Evolutionary conservation across 1,140 invertebrate species (phyloP).

Genomic region (Diorhabda carinulata): DNA sequence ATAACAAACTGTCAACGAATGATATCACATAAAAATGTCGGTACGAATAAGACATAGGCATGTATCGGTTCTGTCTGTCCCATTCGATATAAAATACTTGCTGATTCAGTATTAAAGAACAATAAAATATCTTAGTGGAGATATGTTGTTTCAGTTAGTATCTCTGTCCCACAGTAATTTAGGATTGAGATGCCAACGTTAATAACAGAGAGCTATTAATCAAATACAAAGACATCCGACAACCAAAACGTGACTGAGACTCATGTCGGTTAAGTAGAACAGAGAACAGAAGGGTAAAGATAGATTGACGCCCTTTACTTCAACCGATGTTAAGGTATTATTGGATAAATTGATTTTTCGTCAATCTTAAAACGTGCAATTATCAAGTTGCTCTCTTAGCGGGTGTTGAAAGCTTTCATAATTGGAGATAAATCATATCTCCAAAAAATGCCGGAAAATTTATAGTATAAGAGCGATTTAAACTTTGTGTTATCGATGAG

Average conservation of each 20-base stretch:
- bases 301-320: constrained; percentile 31
- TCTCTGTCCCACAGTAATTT: constrained; percentile 25
- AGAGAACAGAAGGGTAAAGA: constrained; percentile 34
- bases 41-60: not conserved
- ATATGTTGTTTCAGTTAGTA: constrained; percentile 29
- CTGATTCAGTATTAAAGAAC: constrained; percentile 23
- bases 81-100: constrained; percentile 8
- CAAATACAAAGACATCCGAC: constrained; percentile 35
- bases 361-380: no score
- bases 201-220: constrained; percentile 37
- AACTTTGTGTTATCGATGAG: no score
- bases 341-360: no score
- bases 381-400: no score
- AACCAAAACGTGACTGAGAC: constrained; percentile 27
- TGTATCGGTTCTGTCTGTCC: not conserved
- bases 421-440: no score
- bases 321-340: constrained; percentile 15
- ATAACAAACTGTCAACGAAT: not conserved
- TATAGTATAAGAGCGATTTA: no score
- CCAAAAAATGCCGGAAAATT: no score
- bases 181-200: constrained; percentile 27
- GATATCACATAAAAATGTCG: not conserved
- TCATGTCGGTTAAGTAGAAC: constrained; percentile 30
- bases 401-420: no score
- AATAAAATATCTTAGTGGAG: constrained; percentile 24